These are phyloP conservation scores for Pica pica DNA, from an alignment of 2,113 vertebrate species.

Conservation along the genomic window DNA sequence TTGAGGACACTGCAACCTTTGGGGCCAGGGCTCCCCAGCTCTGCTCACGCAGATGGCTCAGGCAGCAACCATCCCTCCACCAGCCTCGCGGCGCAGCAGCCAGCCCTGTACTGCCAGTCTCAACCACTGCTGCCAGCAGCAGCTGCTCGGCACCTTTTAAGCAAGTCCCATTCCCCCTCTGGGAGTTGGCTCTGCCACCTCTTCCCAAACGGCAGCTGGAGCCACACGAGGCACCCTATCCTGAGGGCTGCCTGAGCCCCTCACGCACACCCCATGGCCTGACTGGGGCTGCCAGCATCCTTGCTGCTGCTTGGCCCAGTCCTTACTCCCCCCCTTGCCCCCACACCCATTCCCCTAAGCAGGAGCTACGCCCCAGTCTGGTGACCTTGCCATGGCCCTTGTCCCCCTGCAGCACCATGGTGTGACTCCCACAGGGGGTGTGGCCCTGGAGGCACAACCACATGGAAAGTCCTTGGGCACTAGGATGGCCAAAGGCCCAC, in stretches of 20 bases:
- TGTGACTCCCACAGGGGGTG: accelerated
- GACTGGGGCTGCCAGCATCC: accelerated
- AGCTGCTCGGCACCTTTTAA: constrained; percentile 4
- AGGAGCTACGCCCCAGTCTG: accelerated
- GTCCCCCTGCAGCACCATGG: accelerated
- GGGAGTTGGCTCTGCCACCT: not conserved
- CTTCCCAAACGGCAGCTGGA: not conserved
- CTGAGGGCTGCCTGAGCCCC: not conserved
- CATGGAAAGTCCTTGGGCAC: accelerated
- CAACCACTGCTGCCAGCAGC: constrained; percentile 16
- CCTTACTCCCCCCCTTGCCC: accelerated
- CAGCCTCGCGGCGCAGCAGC: accelerated
- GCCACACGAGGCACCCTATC: not conserved
- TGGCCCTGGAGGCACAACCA: not conserved
- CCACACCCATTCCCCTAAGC: accelerated
- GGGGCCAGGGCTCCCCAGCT: not conserved
- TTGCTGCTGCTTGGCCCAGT: not conserved
- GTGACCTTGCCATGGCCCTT: not conserved
- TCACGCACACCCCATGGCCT: accelerated
- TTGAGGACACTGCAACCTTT: not conserved
- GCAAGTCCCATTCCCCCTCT: not conserved
- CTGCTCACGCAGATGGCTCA: not conserved
- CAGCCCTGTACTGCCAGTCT: not conserved
- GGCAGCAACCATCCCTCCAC: not conserved
- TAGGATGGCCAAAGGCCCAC: not conserved